Base-by-base conservation (phyloP, 2,888 invertebrate species). In the Saturnia japonica region DNA sequence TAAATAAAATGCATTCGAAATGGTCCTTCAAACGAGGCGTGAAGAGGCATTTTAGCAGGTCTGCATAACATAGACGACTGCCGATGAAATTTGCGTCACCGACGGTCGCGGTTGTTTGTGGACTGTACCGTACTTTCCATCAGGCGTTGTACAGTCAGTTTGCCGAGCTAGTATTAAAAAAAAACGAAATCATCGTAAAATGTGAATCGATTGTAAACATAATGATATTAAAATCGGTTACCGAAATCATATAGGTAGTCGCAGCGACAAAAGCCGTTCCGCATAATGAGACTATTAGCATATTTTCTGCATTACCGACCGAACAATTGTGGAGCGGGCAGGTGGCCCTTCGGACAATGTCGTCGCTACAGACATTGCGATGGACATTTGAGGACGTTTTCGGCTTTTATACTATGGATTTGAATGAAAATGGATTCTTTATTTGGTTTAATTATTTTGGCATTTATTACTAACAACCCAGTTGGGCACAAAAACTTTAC, bases 281-380 rank as follows among this genome's bases (percentile, higher is more conserved):
- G 80, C 76, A 86, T 91, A 91, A 91, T 90, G 87, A 87, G 82
- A 54, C 78, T 71, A 90, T 91, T 91, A 88, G 86, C 91, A 91
- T 91, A 88, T 90, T 90, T 84, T 86, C 84, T 86, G 88, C 89
- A 86, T 90, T 88, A 87, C 82, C 62, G 75, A 71, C 77, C 74
- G 80, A 79, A 85, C 86, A 86, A 85, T 84, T 82, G 84, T 75
- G 28, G n/a, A 62, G 16, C 80, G 77, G 82, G 43, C 86, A 43
- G 43, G 86, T 84, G 81, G 85, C 85, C 85, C 84, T 81, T 80
- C 76, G 79, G 70, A 40, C 62, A 28, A 2, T 34, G 62, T 34
- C 62, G 28, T 62, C 62, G 28, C 62, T 25, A 54, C 54, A 54
- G 54, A 54, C 54, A 54, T 2, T 11, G 62, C 62, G 25, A 62